These are phyloP conservation scores for Zaprionus obscuricornis DNA, from an alignment of 2,888 invertebrate genomes.

Conservation along the genomic window DNA sequence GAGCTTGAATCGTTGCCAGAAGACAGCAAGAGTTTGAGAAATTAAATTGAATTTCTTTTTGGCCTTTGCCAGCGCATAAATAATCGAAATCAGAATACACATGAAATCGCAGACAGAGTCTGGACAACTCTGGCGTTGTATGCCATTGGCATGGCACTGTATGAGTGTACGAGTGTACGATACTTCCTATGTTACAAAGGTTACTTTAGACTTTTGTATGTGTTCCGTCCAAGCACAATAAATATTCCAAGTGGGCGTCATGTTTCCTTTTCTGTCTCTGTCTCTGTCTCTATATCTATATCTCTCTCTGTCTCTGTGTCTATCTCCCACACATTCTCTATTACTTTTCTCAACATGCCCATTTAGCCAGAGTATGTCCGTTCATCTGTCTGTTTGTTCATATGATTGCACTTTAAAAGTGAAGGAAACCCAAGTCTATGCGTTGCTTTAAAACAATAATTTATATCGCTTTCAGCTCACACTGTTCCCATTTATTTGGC, in stretches of 20 bases:
- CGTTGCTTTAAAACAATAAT: slow-evolving; percentile 53
- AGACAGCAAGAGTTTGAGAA: slow-evolving; percentile 12
- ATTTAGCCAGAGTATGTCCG: no score
- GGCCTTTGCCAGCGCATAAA: slow-evolving; percentile 41
- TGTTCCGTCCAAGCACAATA: slow-evolving; percentile 52
- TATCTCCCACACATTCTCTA: not conserved
- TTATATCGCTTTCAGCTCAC: slow-evolving; percentile 45
- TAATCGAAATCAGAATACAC: slow-evolving; percentile 39
- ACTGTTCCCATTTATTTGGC: slow-evolving; percentile 8
- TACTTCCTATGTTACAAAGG: slow-evolving; percentile 44
- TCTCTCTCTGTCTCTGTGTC: not conserved
- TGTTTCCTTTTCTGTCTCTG: not conserved
- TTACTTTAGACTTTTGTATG: slow-evolving; percentile 40
- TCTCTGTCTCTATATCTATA: no score
- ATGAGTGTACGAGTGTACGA: not conserved
- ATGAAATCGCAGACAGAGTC: slow-evolving; percentile 18
- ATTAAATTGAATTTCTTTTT: slow-evolving; percentile 39
- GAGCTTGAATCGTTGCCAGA: slow-evolving; percentile 15
- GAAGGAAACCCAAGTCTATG: not conserved
- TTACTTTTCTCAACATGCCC: no score
- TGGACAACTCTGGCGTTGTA: slow-evolving; percentile 13
- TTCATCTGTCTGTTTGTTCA: slow-evolving; percentile 22
- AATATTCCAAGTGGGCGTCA: slow-evolving; percentile 62
- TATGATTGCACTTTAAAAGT: slow-evolving; percentile 45
- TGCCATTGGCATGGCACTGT: not conserved